Evolutionary conservation across 2,888 invertebrate genomes (phyloP), one percentile per base, ranked within the genome.

Genomic region (Hemistola chrysoprasaria): DNA sequence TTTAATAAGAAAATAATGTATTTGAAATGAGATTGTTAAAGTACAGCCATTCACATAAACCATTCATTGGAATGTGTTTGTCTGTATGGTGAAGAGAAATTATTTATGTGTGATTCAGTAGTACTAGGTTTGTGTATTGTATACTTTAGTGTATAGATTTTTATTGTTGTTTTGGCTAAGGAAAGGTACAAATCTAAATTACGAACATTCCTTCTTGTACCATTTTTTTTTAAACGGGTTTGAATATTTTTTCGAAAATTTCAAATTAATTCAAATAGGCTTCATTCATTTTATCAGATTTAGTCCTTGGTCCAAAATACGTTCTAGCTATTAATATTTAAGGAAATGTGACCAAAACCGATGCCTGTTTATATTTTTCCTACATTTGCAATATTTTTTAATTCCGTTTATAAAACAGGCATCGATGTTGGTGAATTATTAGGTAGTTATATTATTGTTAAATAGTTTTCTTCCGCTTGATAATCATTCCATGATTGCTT

Each of bases 21-120:
- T 70, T 71, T 65, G 67, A 65, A 65, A 70, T 77, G 83, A 83
- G 80, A 85, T 85, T 85, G 82, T 83, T 79, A 76, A 70, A 46
- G 56, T 57, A 51, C 51, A 38, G 55, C 51, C 53, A 43, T 43
- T 27, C 25, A 40, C 36, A 26, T 6, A 11, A 29, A n/a, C 25
- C 8, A 26, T 39, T 16, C 21, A 28, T 9, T 11, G 21, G 16
- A 20, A 11, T 20, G 21, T 40, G 32, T 26, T 22, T 28, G 52
- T 41, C 50, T 72, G 64, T 74, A 68, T 66, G 30, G 77, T 77
- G 73, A 71, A 75, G 71, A 75, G 73, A 81, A 73, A 80, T 82
- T 85, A 87, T 87, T 85, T 87, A 86, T 86, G 85, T 86, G 87
- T 87, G 87, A 88, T 87, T 81, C 75, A 66, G 68, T 84, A 82